Conservation (phyloP, 2,888 invertebrate genomes). For the Chymomyza fuscimana region DNA sequence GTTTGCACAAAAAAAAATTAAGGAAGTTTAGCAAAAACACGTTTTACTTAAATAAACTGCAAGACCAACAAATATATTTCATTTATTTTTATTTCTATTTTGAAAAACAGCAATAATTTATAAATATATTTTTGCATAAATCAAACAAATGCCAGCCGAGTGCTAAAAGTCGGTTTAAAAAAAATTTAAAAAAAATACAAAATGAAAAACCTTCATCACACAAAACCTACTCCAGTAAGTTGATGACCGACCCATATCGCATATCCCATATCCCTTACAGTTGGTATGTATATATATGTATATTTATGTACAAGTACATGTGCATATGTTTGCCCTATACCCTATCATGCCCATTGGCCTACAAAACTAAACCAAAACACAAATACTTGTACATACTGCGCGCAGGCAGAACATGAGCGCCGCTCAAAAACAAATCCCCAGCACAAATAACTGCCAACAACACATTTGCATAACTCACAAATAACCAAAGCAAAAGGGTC, state of each 20-base stretch:
- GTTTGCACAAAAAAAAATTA: background rate
- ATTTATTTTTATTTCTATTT: conserved; percentile 2
- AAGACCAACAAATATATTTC: background rate
- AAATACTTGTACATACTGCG: conserved; percentile 48
- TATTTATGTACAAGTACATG: conserved; percentile 47
- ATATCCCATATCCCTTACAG: conserved; percentile 24
- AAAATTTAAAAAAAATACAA: conserved; percentile 27
- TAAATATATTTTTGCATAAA: conserved; percentile 61
- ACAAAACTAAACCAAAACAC: conserved; percentile 71
- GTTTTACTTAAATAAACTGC: background rate
- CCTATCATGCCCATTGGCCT: conserved; percentile 32
- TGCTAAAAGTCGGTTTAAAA: background rate
- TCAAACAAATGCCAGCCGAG: conserved; percentile 46
- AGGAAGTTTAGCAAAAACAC: background rate
- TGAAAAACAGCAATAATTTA: conserved; percentile 16
- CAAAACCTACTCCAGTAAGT: background rate
- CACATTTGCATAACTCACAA: conserved; percentile 66
- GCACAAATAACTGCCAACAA: conserved; percentile 67
- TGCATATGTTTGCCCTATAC: conserved; percentile 27
- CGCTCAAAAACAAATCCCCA: conserved; percentile 66
- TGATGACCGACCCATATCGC: conserved; percentile 24
- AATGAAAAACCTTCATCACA: conserved; percentile 37
- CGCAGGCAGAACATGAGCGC: conserved; percentile 59
- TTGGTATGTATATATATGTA: background rate
- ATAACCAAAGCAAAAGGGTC: conserved; percentile 46